These are phyloP conservation scores for Xanthia togata DNA, from an alignment of 2,888 invertebrate genomes.

Conservation along the genomic window DNA sequence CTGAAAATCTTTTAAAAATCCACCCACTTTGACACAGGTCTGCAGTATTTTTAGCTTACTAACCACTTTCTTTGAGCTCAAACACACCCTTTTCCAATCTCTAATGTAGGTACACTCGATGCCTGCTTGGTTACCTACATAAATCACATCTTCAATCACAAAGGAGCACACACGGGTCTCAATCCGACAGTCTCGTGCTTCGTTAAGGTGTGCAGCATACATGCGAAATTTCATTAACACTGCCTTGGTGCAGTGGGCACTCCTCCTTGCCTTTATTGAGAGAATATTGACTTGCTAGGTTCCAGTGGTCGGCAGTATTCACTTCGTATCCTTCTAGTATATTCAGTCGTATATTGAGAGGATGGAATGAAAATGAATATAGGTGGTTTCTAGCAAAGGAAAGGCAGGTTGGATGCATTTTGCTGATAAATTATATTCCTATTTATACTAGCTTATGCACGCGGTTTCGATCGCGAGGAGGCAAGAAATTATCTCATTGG, in stretches of 20 bases:
- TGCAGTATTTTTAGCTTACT: neutral
- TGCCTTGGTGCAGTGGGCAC: slow-evolving; percentile 10
- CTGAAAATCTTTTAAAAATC: neutral
- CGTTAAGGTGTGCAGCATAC: slow-evolving; percentile 42
- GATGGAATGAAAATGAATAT: neutral
- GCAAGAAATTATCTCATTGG: neutral
- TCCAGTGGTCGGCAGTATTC: slow-evolving; percentile 10
- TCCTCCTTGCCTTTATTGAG: slow-evolving; percentile 27
- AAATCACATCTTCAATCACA: slow-evolving; percentile 39
- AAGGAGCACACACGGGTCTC: slow-evolving; percentile 31
- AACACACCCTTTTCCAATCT: neutral
- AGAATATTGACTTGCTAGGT: slow-evolving; percentile 27
- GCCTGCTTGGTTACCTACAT: slow-evolving; percentile 2
- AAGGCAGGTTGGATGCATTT: neutral
- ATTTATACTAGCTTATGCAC: neutral
- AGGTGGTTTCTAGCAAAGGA: neutral
- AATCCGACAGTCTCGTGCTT: slow-evolving; percentile 34
- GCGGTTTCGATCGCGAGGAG: neutral
- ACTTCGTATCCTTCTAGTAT: neutral
- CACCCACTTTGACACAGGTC: neutral
- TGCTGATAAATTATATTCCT: neutral
- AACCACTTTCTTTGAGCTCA: neutral
- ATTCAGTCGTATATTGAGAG: neutral
- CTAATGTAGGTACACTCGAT: neutral
- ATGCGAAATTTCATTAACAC: slow-evolving; percentile 46